Evolutionary conservation across 2,888 invertebrate genomes (phyloP), one percentile per base, ranked within the genome.

Genomic region (Caenorhabditis zanzibari): DNA sequence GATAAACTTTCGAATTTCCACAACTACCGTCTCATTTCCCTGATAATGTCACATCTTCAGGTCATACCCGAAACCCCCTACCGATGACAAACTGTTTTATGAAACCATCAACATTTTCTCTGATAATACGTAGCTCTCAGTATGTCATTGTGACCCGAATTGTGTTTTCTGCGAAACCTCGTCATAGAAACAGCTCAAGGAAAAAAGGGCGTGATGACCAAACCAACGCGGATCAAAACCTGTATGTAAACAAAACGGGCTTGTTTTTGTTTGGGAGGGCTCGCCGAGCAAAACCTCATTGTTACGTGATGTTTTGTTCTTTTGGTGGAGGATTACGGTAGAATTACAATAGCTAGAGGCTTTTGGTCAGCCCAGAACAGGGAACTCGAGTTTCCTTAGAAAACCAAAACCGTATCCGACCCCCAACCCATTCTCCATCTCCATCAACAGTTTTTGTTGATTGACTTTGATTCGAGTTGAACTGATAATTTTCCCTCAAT

Each of bases 131-230:
- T 6, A 38, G 6, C 38, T 35, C 19, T 32, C 56, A 16, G n/a
- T n/a, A 10, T 16, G 41, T 24, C 63, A 44, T 63, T 24, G 16
- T 66, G 66, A 66, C 66, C 49, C 22, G 47, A 47, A 35, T 32
- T 49, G 49, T 66, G 66, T 66, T 64, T 22, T 75, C 66, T 74
- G 54, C 49, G 66, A 52, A 52, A 52, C 7, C 47, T 44, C 24
- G 54, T 68, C 68, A 44, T 44, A 22, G 10, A 38, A 35, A 22
- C 16, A 38, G 73, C 41, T 52, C 28, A 38, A 32, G 44, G n/a
- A n/a, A 66, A 75, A 35, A 66, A 75, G 74, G 64, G 75, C 75
- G 75, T 76, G 68, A 76, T 76, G 75, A 74, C 74, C 52, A 64
- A 52, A n/a, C n/a, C n/a, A n/a, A n/a, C n/a, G n/a, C 4, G 14